phyloP scores from a whole-genome alignment of 2,888 invertebrate species.

The Aquatica leii region DNA sequence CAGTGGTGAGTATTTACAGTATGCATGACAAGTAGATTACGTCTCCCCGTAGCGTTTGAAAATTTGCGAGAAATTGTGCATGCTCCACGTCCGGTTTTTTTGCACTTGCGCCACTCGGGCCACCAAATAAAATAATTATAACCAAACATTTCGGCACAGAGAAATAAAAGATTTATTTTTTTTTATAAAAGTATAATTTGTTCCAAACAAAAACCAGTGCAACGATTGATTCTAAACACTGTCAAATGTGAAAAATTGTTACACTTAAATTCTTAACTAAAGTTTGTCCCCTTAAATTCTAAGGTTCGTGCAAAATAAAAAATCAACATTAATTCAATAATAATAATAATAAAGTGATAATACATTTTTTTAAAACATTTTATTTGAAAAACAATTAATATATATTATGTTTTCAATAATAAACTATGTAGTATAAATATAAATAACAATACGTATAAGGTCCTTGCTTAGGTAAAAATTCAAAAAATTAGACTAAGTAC shows the following conservation, averaged over 20 bases:
- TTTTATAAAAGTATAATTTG: no score
- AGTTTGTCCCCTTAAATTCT: background rate
- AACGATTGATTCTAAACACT: constrained; percentile 1
- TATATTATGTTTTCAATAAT: constrained; percentile 54
- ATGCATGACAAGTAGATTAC: constrained; percentile 17
- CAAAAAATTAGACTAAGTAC: constrained; percentile 49
- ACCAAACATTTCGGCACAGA: no score
- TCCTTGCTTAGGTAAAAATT: constrained; percentile 48
- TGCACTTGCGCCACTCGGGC: background rate
- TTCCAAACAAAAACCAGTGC: constrained; percentile 1
- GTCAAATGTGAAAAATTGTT: background rate
- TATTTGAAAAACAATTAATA: constrained; percentile 53
- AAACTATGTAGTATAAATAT: constrained; percentile 59
- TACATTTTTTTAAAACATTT: constrained; percentile 40
- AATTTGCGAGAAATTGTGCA: background rate
- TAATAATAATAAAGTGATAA: no score
- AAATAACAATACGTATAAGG: constrained; percentile 61
- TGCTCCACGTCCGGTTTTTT: background rate
- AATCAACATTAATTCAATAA: constrained; percentile 10
- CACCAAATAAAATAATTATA: no score
- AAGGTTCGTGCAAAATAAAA: no score
- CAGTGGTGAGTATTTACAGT: constrained; percentile 49
- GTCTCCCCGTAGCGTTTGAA: background rate
- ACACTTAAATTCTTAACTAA: background rate
- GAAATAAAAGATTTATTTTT: no score